Percentiles rank a stretch among this genome's conserved stretches.
Conservation (phyloP, 2,888 invertebrate genomes). For the Hydraecia micacea region DNA sequence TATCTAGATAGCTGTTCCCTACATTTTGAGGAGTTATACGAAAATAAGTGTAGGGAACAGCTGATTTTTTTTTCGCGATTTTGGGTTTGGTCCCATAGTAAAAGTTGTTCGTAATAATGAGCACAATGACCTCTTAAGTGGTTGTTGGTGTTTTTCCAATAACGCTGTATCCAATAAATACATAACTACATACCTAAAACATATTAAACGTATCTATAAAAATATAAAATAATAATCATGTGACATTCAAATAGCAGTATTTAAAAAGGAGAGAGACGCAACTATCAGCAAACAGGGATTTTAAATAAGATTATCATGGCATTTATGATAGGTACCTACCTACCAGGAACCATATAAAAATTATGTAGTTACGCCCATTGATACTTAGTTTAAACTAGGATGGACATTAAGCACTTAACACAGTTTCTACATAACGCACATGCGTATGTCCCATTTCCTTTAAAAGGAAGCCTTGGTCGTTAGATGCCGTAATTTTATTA, state of each 20-base stretch:
- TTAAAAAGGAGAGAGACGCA: not conserved
- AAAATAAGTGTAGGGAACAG: too few relatives aligned
- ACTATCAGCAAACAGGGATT: not conserved
- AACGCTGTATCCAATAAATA: too few relatives aligned
- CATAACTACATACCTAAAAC: too few relatives aligned
- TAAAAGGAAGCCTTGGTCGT: not conserved
- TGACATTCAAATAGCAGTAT: not conserved
- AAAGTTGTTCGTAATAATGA: too few relatives aligned
- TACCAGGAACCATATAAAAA: not conserved
- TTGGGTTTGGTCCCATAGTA: too few relatives aligned
- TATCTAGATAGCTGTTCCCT: too few relatives aligned
- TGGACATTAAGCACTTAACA: slow-evolving; percentile 9
- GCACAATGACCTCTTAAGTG: too few relatives aligned
- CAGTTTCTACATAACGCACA: not conserved
- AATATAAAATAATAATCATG: too few relatives aligned
- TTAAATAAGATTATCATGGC: not conserved
- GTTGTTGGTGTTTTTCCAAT: too few relatives aligned
- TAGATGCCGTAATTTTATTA: not conserved
- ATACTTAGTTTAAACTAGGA: not conserved
- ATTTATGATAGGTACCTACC: not conserved
- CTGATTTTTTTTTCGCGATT: too few relatives aligned
- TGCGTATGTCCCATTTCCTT: not conserved
- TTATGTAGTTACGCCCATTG: not conserved
- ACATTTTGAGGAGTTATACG: too few relatives aligned
- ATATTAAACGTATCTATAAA: too few relatives aligned